Evolutionary conservation across 2,797 vertebrate species (phyloP).

Genomic region (Mycteria americana): DNA sequence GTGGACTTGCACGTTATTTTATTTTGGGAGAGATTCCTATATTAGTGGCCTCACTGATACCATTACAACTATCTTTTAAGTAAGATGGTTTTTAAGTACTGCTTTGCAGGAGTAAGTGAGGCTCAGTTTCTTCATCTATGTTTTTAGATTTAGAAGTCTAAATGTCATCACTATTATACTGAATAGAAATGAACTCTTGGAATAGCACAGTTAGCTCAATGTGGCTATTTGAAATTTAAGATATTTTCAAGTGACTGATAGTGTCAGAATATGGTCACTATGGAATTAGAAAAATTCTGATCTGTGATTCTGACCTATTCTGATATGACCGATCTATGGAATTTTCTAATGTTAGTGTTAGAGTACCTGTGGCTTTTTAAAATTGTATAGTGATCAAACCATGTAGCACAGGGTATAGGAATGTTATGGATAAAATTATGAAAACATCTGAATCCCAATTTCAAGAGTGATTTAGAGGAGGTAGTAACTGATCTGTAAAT

Average conservation of each 20-base stretch:
- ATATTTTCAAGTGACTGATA: neutral
- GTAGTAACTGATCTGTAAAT: neutral
- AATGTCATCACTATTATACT: neutral
- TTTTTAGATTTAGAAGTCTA: neutral
- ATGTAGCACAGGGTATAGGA: neutral
- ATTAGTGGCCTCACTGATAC: neutral
- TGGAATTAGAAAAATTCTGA: neutral
- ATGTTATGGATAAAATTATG: neutral
- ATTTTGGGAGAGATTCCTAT: neutral
- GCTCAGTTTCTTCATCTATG: neutral
- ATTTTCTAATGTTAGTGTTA: neutral
- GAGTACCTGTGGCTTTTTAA: neutral
- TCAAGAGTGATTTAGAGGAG: neutral
- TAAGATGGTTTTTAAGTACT: neutral
- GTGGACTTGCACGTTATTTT: rapidly evolving
- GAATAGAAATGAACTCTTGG: neutral
- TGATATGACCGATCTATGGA: neutral
- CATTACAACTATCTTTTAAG: neutral
- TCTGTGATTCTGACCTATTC: neutral
- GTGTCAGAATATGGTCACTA: neutral
- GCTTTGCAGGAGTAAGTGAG: neutral
- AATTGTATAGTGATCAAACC: neutral
- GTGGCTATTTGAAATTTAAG: neutral
- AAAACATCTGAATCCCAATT: neutral
- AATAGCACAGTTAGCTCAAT: neutral